Base-by-base conservation (phyloP, 1,140 invertebrate species). In the Vanessa atalanta region DNA sequence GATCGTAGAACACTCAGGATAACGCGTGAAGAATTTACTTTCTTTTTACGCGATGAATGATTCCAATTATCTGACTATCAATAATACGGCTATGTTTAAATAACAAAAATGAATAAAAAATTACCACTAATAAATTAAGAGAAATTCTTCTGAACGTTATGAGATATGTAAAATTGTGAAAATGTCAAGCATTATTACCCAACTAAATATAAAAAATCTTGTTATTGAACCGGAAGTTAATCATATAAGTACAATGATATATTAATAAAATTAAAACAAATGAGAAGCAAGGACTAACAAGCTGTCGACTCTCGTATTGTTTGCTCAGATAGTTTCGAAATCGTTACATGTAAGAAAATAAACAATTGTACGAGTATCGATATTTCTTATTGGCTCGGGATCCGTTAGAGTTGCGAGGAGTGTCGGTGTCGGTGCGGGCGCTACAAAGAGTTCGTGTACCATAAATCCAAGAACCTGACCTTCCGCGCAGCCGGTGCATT, bases 391-490 rank as follows among this genome's bases (percentile, higher is more conserved):
- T 69, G 53, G 74, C 75, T 75, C 64, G 68, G 75, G 72, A 65
- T 60, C 82, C 79, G 79, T 82, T 81, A 81, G 77, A 60, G 55
- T 60, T 60, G 55, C 9, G 55, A 60, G 23, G 55, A 55, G 51
- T 77, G 51, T 66, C 48, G 57, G 55, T 68, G 72, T 73, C 72
- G 70, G 79, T 73, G 79, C 79, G 78, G 84, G 71, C 60, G 67
- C 65, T 77, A 88, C 86, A 88, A 88, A 86, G 81, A 80, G 80
- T 80, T 88, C 86, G 87, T 89, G 86, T 64, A 69, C 79, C 82
- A 89, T 89, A 89, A 88, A 89, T 89, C 82, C 67, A 20, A 69
- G 67, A 69, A 57, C 65, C 65, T 73, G 72, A 73, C 72, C 72
- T 67, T 73, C 72, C 65, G 72, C 67, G 67, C 67, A 69, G 67